Evolutionary conservation across 2,113 vertebrate species (phyloP).

Genomic region (Mola mola): DNA sequence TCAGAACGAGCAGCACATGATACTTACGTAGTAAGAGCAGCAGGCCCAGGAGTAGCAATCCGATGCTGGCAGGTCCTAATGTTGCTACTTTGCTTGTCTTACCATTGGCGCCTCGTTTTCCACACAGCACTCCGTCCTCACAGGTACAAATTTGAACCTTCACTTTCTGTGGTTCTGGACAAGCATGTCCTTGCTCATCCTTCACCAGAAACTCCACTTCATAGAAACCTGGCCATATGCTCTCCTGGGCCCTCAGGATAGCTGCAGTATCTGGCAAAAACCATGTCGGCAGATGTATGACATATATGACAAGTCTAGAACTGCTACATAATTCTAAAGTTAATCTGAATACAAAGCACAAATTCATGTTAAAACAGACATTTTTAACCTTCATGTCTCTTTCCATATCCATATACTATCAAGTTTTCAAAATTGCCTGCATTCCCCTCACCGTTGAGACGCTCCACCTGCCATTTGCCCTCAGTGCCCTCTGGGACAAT

Average conservation of each 20-base stretch:
- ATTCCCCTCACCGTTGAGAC: slow-evolving; percentile 82
- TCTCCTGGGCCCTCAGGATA: slow-evolving; percentile 55
- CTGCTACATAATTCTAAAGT: too few relatives aligned
- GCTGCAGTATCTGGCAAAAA: slow-evolving; percentile 69
- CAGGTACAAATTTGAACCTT: slow-evolving; percentile 75
- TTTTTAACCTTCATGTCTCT: too few relatives aligned
- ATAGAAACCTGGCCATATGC: slow-evolving; percentile 62
- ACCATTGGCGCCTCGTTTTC: accelerated
- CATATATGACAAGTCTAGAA: too few relatives aligned
- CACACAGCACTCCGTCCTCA: slow-evolving; percentile 49
- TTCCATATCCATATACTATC: too few relatives aligned
- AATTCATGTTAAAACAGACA: too few relatives aligned
- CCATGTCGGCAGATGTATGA: too few relatives aligned
- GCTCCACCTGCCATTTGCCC: slow-evolving; percentile 84
- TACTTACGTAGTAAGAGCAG: slow-evolving; percentile 87
- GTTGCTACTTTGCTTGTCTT: too few relatives aligned
- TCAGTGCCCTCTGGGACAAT: slow-evolving; percentile 80
- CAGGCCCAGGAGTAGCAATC: slow-evolving; percentile 84
- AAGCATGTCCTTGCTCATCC: slow-evolving; percentile 70
- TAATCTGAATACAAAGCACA: too few relatives aligned
- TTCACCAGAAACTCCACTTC: slow-evolving; percentile 62
- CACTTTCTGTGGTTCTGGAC: slow-evolving; percentile 71
- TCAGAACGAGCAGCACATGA: not conserved
- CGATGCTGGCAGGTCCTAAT: slow-evolving; percentile 84
- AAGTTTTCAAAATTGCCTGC: too few relatives aligned